Evolutionary conservation across 2,113 vertebrate genomes (phyloP).

Genomic region (Thinocorus orbignyianus): DNA sequence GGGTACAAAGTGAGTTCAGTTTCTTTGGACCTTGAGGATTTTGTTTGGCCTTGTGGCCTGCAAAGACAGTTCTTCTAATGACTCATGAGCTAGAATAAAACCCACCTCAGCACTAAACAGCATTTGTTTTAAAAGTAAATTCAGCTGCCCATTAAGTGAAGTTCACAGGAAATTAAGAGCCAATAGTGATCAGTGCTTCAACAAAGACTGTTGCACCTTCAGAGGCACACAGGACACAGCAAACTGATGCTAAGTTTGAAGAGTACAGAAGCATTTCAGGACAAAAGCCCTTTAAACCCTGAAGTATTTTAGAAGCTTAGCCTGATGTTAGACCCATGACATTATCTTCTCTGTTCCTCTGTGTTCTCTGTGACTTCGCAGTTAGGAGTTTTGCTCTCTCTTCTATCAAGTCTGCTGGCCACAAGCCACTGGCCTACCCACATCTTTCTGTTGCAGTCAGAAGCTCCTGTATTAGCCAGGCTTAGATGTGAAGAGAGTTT

Average conservation of each 20-base stretch:
- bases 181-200: background rate
- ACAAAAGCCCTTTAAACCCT: background rate
- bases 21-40: background rate
- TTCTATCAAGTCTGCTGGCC: background rate
- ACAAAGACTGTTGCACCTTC: background rate
- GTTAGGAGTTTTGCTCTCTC: background rate
- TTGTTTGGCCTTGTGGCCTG: background rate
- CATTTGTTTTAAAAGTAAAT: background rate
- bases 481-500: background rate
- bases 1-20: background rate
- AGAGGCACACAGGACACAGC: background rate
- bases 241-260: background rate
- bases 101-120: background rate
- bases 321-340: accelerated
- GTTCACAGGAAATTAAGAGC: background rate
- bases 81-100: background rate
- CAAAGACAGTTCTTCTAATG: background rate
- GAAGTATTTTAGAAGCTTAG: background rate
- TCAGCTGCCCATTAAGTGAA: background rate
- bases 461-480: background rate
- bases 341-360: background rate
- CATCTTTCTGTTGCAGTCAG: background rate
- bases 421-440: background rate
- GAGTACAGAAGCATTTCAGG: background rate
- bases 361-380: background rate